phyloP scores from a whole-genome alignment of 2,888 invertebrate species.

The Cerastoderma edule region DNA sequence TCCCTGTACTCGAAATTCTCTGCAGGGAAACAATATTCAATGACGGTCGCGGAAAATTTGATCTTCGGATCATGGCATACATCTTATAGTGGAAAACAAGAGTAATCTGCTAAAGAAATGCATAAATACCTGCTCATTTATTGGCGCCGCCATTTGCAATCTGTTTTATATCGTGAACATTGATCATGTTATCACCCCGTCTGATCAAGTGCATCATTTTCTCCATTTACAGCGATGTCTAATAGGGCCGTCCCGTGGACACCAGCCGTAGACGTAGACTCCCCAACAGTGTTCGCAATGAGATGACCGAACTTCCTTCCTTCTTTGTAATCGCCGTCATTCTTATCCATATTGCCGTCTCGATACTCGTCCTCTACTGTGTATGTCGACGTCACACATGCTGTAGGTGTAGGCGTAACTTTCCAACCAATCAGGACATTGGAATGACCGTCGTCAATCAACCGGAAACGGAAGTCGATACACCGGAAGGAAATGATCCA shows the following conservation, averaged over 20 bases:
- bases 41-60: too few relatives aligned
- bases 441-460: conserved; percentile 17
- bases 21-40: too few relatives aligned
- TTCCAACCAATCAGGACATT: conserved; percentile 25
- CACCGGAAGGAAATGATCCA: conserved; percentile 20
- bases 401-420: conserved; percentile 13
- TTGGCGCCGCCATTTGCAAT: too few relatives aligned
- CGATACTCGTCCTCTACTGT: conserved; percentile 2
- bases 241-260: neutral
- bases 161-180: too few relatives aligned
- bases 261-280: neutral
- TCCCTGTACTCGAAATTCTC: too few relatives aligned
- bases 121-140: too few relatives aligned
- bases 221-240: conserved; percentile 8
- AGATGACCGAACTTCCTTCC: conserved; percentile 29
- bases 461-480: neutral
- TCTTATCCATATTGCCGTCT: conserved; percentile 10
- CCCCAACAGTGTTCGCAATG: neutral
- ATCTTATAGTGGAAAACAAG: too few relatives aligned
- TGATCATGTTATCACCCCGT: too few relatives aligned
- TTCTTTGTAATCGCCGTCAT: conserved; percentile 21
- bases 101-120: too few relatives aligned
- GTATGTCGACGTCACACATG: conserved; percentile 16
- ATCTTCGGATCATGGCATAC: too few relatives aligned
- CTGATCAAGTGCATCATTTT: too few relatives aligned